Percentiles rank a stretch among this genome's conserved stretches.
These are phyloP conservation scores for Tragelaphus buxtoni DNA, from an alignment of 2,113 vertebrate genomes.

Conservation along the genomic window DNA sequence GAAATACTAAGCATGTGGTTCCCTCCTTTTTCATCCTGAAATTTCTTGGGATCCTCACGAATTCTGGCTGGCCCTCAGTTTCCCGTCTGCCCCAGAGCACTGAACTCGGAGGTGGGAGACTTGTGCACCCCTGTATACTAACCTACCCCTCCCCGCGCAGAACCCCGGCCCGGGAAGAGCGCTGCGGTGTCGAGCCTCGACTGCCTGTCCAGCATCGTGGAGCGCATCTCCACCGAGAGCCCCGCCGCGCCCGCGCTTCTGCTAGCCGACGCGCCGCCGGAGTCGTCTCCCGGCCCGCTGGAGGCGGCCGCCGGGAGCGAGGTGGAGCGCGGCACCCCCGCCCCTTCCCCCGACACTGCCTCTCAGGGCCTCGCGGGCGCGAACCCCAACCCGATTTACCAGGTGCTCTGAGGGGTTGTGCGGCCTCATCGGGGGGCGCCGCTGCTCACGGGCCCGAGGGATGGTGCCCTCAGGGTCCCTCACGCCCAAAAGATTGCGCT, in stretches of 20 bases:
- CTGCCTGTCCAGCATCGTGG: constrained; percentile 97
- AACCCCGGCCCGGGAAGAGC: constrained; percentile 84
- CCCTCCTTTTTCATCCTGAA: not conserved
- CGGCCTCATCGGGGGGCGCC: not conserved
- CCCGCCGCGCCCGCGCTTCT: constrained; percentile 81
- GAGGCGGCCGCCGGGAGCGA: constrained; percentile 77
- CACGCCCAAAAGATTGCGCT: not conserved
- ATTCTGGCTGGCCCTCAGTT: not conserved
- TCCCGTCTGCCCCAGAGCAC: not conserved
- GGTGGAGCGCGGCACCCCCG: constrained; percentile 71
- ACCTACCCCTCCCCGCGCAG: constrained; percentile 61
- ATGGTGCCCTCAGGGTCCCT: not conserved
- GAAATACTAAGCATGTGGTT: not conserved
- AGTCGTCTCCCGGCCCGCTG: constrained; percentile 75
- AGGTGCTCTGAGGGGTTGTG: constrained; percentile 86
- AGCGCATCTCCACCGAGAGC: constrained; percentile 94
- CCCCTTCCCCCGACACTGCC: constrained; percentile 74
- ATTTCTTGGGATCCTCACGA: not conserved
- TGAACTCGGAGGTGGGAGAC: not conserved
- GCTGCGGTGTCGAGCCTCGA: constrained; percentile 94
- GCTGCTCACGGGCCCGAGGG: not conserved
- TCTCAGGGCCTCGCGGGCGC: constrained; percentile 80
- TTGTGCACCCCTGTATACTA: not conserved
- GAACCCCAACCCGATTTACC: constrained; percentile 88
- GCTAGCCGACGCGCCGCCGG: constrained; percentile 78